A percentile compares a stretch with the other conserved stretches of the same genome.
Evolutionary conservation across 2,113 vertebrate genomes (phyloP).

Genomic region (Daphoenositta chrysoptera): DNA sequence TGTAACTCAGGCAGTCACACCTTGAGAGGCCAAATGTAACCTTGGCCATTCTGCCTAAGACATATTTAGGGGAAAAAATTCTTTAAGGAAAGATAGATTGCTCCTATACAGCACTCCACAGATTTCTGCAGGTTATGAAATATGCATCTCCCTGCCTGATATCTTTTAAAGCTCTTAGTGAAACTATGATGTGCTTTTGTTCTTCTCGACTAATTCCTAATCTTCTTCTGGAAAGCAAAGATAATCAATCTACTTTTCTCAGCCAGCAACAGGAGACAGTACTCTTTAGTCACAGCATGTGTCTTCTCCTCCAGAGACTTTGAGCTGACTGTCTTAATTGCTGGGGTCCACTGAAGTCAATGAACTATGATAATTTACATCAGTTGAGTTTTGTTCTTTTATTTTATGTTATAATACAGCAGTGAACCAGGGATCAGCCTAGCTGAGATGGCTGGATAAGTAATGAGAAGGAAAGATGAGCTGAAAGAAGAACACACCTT

Average conservation of each 20-base stretch:
- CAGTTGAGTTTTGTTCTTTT: neutral
- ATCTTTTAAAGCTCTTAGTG: neutral
- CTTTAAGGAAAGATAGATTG: neutral
- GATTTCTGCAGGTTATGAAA: neutral
- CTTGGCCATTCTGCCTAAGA: neutral
- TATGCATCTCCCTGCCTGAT: neutral
- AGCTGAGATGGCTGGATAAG: neutral
- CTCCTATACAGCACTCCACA: neutral
- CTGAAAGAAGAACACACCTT: neutral
- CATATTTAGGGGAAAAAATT: rapidly evolving
- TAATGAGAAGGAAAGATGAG: neutral
- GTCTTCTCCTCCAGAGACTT: neutral
- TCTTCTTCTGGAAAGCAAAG: neutral
- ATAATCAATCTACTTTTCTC: slow-evolving; percentile 8
- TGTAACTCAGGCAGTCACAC: neutral
- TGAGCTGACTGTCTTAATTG: neutral
- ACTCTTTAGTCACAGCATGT: neutral
- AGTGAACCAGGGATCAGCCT: neutral
- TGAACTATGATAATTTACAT: neutral
- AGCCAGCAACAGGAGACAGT: neutral
- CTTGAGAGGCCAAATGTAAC: neutral
- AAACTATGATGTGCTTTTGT: neutral
- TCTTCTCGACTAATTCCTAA: neutral
- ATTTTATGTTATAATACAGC: neutral
- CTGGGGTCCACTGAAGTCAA: neutral